Base-by-base conservation (phyloP, 2,888 invertebrate species). In the Meteorus colon region DNA sequence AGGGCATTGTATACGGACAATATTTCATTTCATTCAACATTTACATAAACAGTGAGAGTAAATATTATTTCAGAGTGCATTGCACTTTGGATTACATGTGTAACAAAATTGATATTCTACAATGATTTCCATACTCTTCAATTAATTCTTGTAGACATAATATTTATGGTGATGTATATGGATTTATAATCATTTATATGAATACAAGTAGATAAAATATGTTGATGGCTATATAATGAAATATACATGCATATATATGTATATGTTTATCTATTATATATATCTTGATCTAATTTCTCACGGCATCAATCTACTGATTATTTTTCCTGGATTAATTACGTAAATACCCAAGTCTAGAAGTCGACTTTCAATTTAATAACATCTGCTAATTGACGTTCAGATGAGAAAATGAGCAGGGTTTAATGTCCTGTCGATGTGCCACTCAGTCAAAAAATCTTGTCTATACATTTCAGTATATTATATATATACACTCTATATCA, bases 251-350 rank as follows among this genome's bases (percentile, higher is more conserved):
- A 45, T 45, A 45, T 45, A 24, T 24, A 24, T 24, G 1, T 0
- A 24, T 24, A 55, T 8, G 55, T 55, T 55, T 55, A 55, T 55
- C 48, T 51, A 45, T n/a, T n/a, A 51, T 68, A 68, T 41, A 45
- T 45, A 41, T 29, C 48, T 29, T 29, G 31, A 45, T 68, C 68
- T 68, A 68, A 68, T 68, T 68, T 68, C 68, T 68, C 68, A 68
- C 68, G 68, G 48, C 48, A 68, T 68, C 68, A 68, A 68, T 48
- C 45, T 51, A 68, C 55, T 19, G 29, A 66, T 66, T 41, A 68
- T 68, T 68, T 68, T 68, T 51, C 48, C 48, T 19, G 24, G 41
- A 24, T 66, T 45, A 6, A 66, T 66, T 66, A 45, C 66, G 41
- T 29, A 66, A 41, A 37, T 24, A 19, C 5, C 19, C 24, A 55